phyloP scores from a whole-genome alignment of 1,140 invertebrate genomes.

The Venustaconcha ellipsiformis region DNA sequence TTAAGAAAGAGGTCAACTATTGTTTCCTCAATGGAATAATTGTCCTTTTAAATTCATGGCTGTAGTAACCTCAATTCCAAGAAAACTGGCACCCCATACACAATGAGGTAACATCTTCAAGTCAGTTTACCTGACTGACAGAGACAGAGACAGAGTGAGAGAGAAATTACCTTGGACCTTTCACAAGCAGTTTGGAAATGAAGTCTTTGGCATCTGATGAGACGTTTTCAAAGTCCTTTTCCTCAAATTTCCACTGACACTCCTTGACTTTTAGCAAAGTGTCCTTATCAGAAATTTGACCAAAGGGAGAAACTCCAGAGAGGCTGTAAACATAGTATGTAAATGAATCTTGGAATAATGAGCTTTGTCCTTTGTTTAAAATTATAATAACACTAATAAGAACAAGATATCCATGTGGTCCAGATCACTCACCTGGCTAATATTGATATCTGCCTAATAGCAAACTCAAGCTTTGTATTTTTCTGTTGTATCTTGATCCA shows the following conservation, averaged over 20 bases:
- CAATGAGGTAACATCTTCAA: neutral
- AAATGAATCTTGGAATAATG: too few relatives aligned
- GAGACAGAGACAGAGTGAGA: constrained; percentile 51
- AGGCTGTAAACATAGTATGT: constrained; percentile 73
- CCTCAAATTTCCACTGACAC: constrained; percentile 98
- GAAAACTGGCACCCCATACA: neutral
- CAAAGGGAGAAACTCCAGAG: constrained; percentile 96
- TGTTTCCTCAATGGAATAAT: too few relatives aligned
- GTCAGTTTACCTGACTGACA: neutral
- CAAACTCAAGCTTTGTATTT: too few relatives aligned
- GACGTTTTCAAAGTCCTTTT: constrained; percentile 85
- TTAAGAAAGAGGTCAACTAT: too few relatives aligned
- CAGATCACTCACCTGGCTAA: too few relatives aligned
- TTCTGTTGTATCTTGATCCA: too few relatives aligned
- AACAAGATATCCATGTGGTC: too few relatives aligned
- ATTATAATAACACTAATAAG: too few relatives aligned
- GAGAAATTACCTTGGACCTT: constrained; percentile 87
- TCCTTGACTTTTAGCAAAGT: constrained; percentile 96
- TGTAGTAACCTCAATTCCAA: too few relatives aligned
- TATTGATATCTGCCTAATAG: too few relatives aligned
- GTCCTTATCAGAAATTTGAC: constrained; percentile 96
- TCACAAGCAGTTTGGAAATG: constrained; percentile 89
- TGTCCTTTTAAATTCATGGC: too few relatives aligned
- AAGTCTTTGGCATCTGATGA: constrained; percentile 98
- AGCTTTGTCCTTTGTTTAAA: too few relatives aligned